Conservation (phyloP, 2,113 vertebrate genomes). For the Archocentrus centrarchus region DNA sequence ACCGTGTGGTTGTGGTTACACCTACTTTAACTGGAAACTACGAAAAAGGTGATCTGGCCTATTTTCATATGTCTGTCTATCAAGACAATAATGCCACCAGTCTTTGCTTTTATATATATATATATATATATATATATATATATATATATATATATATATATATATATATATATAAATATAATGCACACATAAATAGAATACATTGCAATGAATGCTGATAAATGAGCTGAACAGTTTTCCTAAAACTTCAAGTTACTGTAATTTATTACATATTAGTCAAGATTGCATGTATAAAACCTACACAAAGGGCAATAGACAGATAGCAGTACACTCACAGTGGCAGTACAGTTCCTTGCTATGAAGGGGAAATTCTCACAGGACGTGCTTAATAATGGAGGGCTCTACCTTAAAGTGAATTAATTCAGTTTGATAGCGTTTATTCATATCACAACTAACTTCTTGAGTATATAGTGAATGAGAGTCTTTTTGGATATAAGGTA, state of each 20-base stretch:
- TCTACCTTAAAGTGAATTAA: background rate
- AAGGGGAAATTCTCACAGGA: slow-evolving; percentile 34
- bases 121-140: too few relatives aligned
- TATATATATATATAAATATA: too few relatives aligned
- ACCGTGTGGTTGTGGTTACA: background rate
- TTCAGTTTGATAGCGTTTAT: background rate
- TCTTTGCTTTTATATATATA: too few relatives aligned
- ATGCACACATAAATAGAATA: background rate
- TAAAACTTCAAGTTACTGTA: background rate
- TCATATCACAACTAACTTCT: background rate
- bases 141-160: too few relatives aligned
- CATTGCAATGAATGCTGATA: background rate
- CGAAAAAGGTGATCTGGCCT: background rate
- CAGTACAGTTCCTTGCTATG: background rate
- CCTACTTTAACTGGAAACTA: background rate
- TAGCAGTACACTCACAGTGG: background rate
- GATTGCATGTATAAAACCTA: background rate
- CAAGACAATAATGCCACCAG: background rate
- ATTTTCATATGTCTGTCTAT: background rate
- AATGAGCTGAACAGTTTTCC: background rate
- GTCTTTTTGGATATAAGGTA: background rate
- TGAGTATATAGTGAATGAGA: background rate
- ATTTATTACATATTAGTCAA: too few relatives aligned
- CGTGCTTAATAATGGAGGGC: background rate
- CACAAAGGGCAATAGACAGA: background rate